These are phyloP conservation scores for Lepus timidus DNA, from an alignment of 2,113 vertebrate species.

Conservation along the genomic window DNA sequence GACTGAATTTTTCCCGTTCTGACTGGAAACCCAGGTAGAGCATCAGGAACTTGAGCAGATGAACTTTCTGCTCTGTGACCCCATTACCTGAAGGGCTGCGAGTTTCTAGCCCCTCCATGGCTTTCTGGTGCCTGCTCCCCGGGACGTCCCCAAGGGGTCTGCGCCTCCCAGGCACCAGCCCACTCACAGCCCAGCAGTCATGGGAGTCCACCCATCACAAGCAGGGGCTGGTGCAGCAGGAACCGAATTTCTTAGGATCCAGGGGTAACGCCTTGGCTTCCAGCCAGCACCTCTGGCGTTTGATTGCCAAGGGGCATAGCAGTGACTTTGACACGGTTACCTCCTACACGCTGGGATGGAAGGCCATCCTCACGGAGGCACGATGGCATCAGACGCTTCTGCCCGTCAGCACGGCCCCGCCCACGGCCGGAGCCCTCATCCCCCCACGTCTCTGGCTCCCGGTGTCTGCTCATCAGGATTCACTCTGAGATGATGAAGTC, in stretches of 20 bases:
- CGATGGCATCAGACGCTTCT: slow-evolving; percentile 20
- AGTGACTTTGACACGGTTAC: slow-evolving; percentile 67
- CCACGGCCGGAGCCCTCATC: neutral
- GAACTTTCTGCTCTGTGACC: neutral
- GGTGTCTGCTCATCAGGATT: slow-evolving; percentile 43
- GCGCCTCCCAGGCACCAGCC: slow-evolving; percentile 46
- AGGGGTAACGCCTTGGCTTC: slow-evolving; percentile 30
- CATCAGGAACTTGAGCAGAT: neutral
- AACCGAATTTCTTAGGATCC: slow-evolving; percentile 55
- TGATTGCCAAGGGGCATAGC: slow-evolving; percentile 59
- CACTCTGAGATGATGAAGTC: slow-evolving; percentile 68
- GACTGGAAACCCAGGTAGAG: neutral
- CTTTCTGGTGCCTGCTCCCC: slow-evolving; percentile 49
- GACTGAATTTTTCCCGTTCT: slow-evolving; percentile 11
- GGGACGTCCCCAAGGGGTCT: slow-evolving; percentile 9
- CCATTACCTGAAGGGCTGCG: slow-evolving; percentile 13
- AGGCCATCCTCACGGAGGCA: slow-evolving; percentile 45
- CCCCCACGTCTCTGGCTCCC: slow-evolving; percentile 41
- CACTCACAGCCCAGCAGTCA: slow-evolving; percentile 35
- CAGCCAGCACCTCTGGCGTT: slow-evolving; percentile 26
- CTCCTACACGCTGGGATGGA: slow-evolving; percentile 4
- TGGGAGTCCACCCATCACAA: slow-evolving; percentile 59
- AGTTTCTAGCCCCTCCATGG: neutral
- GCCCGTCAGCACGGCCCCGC: neutral
- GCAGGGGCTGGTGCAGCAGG: slow-evolving; percentile 33